Conservation (phyloP, 1,140 invertebrate genomes). For the Dendroctonus ponderosae region DNA sequence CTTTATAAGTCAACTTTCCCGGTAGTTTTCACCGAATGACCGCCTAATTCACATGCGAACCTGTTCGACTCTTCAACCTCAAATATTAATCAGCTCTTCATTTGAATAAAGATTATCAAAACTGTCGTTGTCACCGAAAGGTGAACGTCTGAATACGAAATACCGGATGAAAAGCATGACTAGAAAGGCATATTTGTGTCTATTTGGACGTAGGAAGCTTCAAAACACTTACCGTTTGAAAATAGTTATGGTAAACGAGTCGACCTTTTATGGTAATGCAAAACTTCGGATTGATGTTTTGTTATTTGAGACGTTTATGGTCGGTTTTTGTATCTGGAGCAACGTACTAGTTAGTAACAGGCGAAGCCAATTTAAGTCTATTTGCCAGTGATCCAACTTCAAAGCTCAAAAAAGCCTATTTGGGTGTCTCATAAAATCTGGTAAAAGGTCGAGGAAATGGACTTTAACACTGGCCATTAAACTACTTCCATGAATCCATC, state of each 20-base stretch:
- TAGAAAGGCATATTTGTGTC: conserved; percentile 5
- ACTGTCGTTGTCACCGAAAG: conserved; percentile 16
- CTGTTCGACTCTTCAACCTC: conserved; percentile 10
- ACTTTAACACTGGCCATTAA: too few relatives aligned
- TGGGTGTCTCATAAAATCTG: too few relatives aligned
- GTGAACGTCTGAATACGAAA: conserved; percentile 18
- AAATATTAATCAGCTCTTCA: conserved; percentile 17
- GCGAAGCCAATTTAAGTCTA: too few relatives aligned
- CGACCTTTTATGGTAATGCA: too few relatives aligned
- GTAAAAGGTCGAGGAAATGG: too few relatives aligned
- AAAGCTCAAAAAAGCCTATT: too few relatives aligned
- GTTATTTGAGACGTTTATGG: too few relatives aligned
- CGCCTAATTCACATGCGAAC: conserved; percentile 7
- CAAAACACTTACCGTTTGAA: conserved; percentile 3
- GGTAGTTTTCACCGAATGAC: neutral
- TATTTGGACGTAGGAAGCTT: conserved; percentile 6
- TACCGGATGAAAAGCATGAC: conserved; percentile 11
- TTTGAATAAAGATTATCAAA: conserved; percentile 22
- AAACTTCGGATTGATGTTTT: too few relatives aligned
- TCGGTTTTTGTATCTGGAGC: too few relatives aligned
- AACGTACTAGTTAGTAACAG: too few relatives aligned
- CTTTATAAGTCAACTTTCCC: neutral
- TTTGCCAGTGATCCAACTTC: too few relatives aligned
- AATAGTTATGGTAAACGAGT: neutral
- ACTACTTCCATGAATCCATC: too few relatives aligned